Conservation (phyloP, 2,888 invertebrate genomes). For the Coelopa pilipes region DNA sequence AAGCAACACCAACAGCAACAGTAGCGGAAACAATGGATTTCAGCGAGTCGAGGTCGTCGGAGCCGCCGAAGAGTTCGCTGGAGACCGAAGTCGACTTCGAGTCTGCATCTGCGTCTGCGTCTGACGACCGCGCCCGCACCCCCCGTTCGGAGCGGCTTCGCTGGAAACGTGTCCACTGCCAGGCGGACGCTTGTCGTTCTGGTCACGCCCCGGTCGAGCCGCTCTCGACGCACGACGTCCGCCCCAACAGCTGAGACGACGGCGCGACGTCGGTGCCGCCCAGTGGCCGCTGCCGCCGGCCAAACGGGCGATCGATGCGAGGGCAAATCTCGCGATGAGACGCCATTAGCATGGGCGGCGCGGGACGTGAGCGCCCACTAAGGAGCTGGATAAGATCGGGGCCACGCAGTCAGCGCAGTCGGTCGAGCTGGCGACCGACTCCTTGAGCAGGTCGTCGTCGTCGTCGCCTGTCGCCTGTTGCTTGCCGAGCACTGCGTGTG, state of each 20-base stretch:
- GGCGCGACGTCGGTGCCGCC: not conserved
- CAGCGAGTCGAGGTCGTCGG: not conserved
- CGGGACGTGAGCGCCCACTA: slow-evolving; percentile 55
- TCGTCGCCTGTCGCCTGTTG: not conserved
- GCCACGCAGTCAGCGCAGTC: slow-evolving; percentile 39
- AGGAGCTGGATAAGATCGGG: slow-evolving; percentile 54
- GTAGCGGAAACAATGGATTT: not conserved
- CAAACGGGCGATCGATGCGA: not conserved
- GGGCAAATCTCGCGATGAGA: slow-evolving; percentile 58
- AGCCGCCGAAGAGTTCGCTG: too few relatives aligned
- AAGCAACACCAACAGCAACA: too few relatives aligned
- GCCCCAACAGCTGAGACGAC: not conserved
- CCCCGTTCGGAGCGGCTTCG: too few relatives aligned
- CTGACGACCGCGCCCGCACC: too few relatives aligned
- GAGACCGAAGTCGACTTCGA: too few relatives aligned
- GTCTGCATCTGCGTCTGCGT: too few relatives aligned
- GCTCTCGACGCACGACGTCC: not conserved
- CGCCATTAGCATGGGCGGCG: slow-evolving; percentile 55
- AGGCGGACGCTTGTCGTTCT: slow-evolving; percentile 31
- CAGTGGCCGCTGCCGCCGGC: too few relatives aligned
- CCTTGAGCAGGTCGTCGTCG: not conserved
- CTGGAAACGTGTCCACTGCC: slow-evolving; percentile 33
- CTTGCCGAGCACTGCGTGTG: slow-evolving; percentile 16
- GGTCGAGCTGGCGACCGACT: not conserved
- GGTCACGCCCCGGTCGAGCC: slow-evolving; percentile 31